Conservation (phyloP, 2,113 vertebrate genomes). For the Balaeniceps rex region DNA sequence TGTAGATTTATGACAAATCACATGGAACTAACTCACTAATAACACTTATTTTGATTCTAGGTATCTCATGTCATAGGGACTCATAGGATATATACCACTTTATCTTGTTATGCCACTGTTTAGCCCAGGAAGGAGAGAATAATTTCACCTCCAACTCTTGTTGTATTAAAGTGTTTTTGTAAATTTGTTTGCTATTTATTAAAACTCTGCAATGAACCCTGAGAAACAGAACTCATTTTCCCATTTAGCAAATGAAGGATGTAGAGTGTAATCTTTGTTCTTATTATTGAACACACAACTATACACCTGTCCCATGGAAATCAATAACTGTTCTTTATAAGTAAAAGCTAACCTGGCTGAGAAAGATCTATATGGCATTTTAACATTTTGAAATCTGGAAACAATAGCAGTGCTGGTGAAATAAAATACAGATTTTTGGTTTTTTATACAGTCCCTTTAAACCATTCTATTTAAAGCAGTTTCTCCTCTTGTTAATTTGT, state of each 20-base stretch:
- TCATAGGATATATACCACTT: background rate
- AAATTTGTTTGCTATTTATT: background rate
- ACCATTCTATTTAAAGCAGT: background rate
- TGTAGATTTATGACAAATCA: background rate
- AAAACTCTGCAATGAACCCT: background rate
- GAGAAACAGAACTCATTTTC: background rate
- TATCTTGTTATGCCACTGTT: background rate
- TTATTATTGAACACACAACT: background rate
- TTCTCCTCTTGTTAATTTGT: background rate
- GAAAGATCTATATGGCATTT: background rate
- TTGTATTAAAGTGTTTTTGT: background rate
- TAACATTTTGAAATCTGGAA: background rate
- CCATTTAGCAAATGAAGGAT: background rate
- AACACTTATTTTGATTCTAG: background rate
- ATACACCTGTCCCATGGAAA: background rate
- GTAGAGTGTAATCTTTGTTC: background rate
- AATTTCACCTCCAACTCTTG: background rate
- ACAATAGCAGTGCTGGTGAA: background rate
- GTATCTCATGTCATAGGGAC: background rate
- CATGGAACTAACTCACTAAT: background rate
- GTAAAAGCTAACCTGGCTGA: background rate
- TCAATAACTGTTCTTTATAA: background rate
- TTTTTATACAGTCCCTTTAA: background rate
- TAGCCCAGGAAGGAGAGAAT: background rate
- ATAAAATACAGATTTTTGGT: background rate